phyloP scores from a whole-genome alignment of 1,140 invertebrate species.

The Bursaphelenchus mucronatus region DNA sequence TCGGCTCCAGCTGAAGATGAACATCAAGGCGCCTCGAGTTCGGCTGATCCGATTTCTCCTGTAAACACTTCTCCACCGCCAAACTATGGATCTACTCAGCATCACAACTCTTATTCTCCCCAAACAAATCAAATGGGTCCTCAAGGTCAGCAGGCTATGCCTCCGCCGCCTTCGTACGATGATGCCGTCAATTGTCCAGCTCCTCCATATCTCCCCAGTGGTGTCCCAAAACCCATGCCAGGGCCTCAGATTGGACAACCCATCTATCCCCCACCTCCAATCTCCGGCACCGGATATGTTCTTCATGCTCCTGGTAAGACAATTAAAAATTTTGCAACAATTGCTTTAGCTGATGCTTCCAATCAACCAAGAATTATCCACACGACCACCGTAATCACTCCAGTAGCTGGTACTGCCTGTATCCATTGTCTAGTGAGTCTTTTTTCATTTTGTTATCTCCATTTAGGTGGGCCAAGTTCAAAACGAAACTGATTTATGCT shows the following conservation, averaged over 20 bases:
- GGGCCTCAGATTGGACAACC: constrained; percentile 14
- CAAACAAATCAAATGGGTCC: constrained; percentile 17
- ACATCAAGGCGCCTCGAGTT: too few relatives aligned
- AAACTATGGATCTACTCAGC: constrained; percentile 10
- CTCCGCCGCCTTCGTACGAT: constrained; percentile 39
- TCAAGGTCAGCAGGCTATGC: constrained; percentile 1
- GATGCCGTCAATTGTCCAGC: constrained; percentile 32
- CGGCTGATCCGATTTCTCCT: neutral
- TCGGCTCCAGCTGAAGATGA: too few relatives aligned
- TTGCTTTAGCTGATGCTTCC: too few relatives aligned
- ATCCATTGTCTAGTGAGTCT: constrained; percentile 29
- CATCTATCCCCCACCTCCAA: constrained; percentile 19
- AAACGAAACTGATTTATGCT: constrained; percentile 51
- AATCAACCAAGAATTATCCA: constrained; percentile 17
- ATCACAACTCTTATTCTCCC: constrained; percentile 12
- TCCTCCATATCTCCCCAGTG: constrained; percentile 30
- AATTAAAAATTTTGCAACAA: neutral
- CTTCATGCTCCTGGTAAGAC: constrained; percentile 17
- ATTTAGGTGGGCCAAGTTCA: constrained; percentile 39
- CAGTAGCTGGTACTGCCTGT: constrained; percentile 23
- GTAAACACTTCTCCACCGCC: constrained; percentile 17
- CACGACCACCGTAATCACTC: constrained; percentile 20
- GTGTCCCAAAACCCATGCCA: constrained; percentile 26
- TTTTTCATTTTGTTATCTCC: neutral
- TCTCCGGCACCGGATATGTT: constrained; percentile 23